Evolutionary conservation across 1,140 invertebrate genomes (phyloP), one percentile per base, ranked within the genome.

Genomic region (Pogonognathellus flavescens): DNA sequence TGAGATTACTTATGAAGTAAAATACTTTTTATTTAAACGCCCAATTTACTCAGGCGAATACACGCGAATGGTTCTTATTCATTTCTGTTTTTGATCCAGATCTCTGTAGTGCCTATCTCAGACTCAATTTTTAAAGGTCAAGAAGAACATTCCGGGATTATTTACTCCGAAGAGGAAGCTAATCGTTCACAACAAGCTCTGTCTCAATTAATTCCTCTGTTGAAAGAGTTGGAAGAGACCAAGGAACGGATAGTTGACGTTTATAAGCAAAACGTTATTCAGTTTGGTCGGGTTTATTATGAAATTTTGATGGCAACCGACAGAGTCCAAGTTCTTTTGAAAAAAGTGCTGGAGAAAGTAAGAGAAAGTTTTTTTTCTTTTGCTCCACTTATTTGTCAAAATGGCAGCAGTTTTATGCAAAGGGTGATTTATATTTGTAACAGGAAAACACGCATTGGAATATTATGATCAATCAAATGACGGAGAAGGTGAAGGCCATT

Each of bases 221-320:
- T 57, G 53, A 57, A 57, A n/a, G 53, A 57, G n/a, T 10, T 57
- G n/a, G 53, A n/a, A 57, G 53, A 13, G 10, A 57, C n/a, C n/a
- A 57, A 57, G 53, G n/a, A 57, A n/a, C 11, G 3, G 10, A 57
- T 57, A 14, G 53, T 57, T 2, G 53, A 57, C 53, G n/a, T 57
- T 57, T 57, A 57, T 57, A 57, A 57, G 53, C 53, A 57, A 57
- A 57, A 57, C n/a, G 53, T 57, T 57, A 57, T 57, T n/a, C 53
- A n/a, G n/a, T 57, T 57, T 10, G 53, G 53, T 14, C 11, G 53
- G 53, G 53, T 57, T 57, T 57, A 57, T 57, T 57, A 57, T 10
- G 53, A 57, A n/a, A 57, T 57, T n/a, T 57, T 57, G n/a, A 13
- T 57, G n/a, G 11, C 53, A 1, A 57, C 53, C 1, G 53, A 57